phyloP scores from a whole-genome alignment of 2,113 vertebrate species.

The Nycticebus coucang region DNA sequence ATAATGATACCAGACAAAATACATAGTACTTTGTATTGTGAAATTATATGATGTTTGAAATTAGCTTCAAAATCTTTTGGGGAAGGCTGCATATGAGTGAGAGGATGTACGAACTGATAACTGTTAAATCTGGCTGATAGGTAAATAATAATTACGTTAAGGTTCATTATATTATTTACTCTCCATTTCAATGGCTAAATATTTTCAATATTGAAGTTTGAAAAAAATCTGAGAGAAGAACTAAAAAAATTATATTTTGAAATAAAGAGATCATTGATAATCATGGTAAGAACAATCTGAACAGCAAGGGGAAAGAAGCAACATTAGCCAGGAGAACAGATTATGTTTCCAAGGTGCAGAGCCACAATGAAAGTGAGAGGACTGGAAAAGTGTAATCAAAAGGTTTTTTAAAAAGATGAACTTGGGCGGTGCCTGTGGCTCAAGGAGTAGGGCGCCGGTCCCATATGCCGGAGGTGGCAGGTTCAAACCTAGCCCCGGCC shows the following conservation, averaged over 20 bases:
- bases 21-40: not conserved
- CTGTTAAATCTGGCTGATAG: not conserved
- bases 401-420: not conserved
- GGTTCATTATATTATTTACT: slow-evolving; percentile 4
- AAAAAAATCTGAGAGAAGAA: not conserved
- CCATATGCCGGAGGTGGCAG: no score
- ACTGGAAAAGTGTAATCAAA: not conserved
- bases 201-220: not conserved
- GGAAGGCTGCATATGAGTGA: not conserved
- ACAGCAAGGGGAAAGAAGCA: not conserved
- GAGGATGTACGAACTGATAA: not conserved
- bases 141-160: not conserved
- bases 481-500: no score
- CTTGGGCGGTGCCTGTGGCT: no score
- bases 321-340: not conserved
- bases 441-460: no score
- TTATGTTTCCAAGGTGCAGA: not conserved
- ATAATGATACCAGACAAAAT: not conserved
- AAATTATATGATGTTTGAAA: not conserved
- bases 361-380: not conserved
- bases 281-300: not conserved
- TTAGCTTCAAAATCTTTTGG: slow-evolving; percentile 11
- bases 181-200: not conserved
- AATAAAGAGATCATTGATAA: slow-evolving; percentile 10
- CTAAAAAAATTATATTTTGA: not conserved